phyloP scores from a whole-genome alignment of 2,797 vertebrate genomes.

The Psittacula derbiana region DNA sequence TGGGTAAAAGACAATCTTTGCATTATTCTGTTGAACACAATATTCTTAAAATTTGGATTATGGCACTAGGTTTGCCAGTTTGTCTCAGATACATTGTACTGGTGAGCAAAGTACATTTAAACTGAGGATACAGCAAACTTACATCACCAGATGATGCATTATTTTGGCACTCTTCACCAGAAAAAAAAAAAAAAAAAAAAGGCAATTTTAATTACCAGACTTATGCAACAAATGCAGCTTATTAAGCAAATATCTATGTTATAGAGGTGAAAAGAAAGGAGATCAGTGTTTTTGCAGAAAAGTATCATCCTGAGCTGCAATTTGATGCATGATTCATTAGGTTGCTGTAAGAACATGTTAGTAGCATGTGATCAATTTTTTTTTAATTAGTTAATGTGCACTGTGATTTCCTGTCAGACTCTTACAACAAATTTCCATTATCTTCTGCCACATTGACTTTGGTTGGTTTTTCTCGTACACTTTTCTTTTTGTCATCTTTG shows the following conservation, averaged over 20 bases:
- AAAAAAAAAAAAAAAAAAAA: background rate
- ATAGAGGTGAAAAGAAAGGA: background rate
- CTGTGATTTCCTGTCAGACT: slow-evolving; percentile 71
- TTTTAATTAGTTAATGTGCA: slow-evolving; percentile 75
- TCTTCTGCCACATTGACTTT: slow-evolving; percentile 85
- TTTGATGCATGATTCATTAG: slow-evolving; percentile 51
- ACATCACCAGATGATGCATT: background rate
- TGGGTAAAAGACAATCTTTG: background rate
- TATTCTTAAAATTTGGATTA: background rate
- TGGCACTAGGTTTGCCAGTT: background rate
- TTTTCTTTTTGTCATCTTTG: slow-evolving; percentile 86
- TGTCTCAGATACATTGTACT: background rate
- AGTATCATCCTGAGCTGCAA: background rate
- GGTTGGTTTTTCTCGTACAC: slow-evolving; percentile 70
- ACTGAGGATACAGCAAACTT: background rate
- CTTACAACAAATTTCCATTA: slow-evolving; percentile 86
- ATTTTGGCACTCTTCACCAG: background rate
- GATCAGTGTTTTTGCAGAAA: slow-evolving; percentile 16
- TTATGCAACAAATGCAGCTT: background rate
- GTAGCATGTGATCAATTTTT: slow-evolving; percentile 63
- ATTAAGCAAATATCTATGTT: background rate
- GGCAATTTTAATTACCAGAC: background rate
- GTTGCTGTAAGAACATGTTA: slow-evolving; percentile 68
- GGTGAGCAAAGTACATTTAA: background rate
- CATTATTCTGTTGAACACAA: background rate